Evolutionary conservation across 2,888 invertebrate species (phyloP).

Genomic region (Timema cristinae): DNA sequence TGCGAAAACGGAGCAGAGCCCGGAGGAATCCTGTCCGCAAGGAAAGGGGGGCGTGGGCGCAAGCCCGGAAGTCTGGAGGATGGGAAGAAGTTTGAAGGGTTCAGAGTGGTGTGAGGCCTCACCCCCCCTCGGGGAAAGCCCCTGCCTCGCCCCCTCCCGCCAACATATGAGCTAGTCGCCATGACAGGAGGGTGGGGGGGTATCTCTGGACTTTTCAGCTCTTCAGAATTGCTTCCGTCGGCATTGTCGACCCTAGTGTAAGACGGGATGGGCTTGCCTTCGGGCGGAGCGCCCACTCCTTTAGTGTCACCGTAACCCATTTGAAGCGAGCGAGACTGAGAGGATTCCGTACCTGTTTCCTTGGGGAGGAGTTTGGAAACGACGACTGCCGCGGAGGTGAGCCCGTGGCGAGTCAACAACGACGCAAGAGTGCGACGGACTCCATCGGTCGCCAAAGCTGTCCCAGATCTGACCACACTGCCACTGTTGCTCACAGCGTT

Average conservation of each 20-base stretch:
- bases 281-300: constrained; percentile 9
- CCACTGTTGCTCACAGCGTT: constrained; percentile 45
- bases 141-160: constrained; percentile 19
- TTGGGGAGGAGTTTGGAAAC: constrained; percentile 20
- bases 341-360: constrained; percentile 22
- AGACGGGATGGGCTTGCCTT: constrained; percentile 18
- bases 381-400: constrained; percentile 33
- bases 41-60: constrained; percentile 10
- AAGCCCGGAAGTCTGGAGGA: background rate
- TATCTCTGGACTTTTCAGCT: constrained; percentile 8
- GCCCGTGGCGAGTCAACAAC: constrained; percentile 49
- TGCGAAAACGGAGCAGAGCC: background rate
- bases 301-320: constrained; percentile 17
- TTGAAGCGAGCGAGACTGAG: constrained; percentile 12
- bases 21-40: background rate
- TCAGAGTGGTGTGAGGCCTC: background rate
- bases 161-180: constrained; percentile 14
- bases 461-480: constrained; percentile 34
- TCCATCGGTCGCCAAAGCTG: constrained; percentile 46
- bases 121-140: background rate
- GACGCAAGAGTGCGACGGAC: constrained; percentile 50
- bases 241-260: constrained; percentile 6
- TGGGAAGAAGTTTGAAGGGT: background rate
- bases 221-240: constrained; percentile 10
- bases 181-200: constrained; percentile 19